Evolutionary conservation across 2,797 vertebrate species (phyloP).

Genomic region (Lepus townsendii): DNA sequence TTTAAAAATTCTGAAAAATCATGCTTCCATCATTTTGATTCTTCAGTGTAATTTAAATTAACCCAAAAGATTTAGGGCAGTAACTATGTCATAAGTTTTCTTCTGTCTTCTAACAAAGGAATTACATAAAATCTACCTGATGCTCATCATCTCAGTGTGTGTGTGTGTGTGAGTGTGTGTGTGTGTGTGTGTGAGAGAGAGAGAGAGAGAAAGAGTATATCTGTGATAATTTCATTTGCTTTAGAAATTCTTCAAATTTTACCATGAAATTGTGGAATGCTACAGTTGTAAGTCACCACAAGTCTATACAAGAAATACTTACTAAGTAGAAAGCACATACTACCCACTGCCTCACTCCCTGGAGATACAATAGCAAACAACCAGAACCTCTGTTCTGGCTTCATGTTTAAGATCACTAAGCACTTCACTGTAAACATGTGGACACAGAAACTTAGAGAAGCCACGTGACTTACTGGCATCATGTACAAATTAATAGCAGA

Average conservation of each 20-base stretch:
- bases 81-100: background rate
- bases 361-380: background rate
- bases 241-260: constrained; percentile 48
- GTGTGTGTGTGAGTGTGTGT: background rate
- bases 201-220: background rate
- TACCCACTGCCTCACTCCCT: background rate
- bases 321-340: background rate
- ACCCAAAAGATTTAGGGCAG: background rate
- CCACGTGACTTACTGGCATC: background rate
- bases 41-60: background rate
- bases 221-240: constrained; percentile 30
- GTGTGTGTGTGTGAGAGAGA: no score
- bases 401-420: background rate
- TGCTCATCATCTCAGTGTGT: background rate
- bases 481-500: background rate
- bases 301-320: background rate
- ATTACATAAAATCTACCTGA: background rate
- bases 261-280: background rate
- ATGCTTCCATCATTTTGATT: constrained; percentile 33
- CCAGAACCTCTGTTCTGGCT: background rate
- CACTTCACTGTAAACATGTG: background rate
- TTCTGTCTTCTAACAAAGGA: constrained; percentile 33
- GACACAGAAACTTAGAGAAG: background rate
- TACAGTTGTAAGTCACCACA: background rate
- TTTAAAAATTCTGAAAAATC: constrained; percentile 56